Evolutionary conservation across 1,140 invertebrate species (phyloP).

Genomic region (Drepana arcuata): DNA sequence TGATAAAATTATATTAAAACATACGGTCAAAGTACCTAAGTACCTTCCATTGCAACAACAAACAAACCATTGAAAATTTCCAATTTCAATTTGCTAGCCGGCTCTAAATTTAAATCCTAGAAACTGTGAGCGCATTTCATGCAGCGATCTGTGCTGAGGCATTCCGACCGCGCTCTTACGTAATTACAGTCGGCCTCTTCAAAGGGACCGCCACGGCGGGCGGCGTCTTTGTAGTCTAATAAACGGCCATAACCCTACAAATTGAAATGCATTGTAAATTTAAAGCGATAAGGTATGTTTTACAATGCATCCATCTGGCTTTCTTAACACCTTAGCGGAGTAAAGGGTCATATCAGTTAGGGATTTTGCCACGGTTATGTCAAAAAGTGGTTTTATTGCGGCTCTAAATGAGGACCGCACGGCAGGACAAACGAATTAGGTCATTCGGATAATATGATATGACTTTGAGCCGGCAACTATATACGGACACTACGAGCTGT

Average conservation of each 20-base stretch:
- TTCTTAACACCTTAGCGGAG: conserved; percentile 63
- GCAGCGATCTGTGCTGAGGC: conserved; percentile 18
- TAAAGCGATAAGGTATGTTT: conserved; percentile 5
- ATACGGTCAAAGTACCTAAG: too few species aligned
- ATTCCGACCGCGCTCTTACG: conserved; percentile 43
- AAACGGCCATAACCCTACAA: conserved; percentile 29
- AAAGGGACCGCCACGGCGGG: conserved; percentile 51
- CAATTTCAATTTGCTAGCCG: conserved; percentile 2
- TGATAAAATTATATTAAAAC: too few species aligned
- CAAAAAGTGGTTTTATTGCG: conserved; percentile 65
- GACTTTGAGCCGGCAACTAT: too few species aligned
- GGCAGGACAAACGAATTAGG: conserved; percentile 40
- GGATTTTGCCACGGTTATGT: conserved; percentile 67
- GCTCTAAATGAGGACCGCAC: conserved; percentile 57
- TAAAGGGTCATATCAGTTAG: conserved; percentile 66
- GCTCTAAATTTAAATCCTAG: conserved; percentile 12
- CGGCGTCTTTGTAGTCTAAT: conserved; percentile 63
- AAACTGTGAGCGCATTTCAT: conserved; percentile 7
- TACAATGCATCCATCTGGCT: conserved; percentile 2
- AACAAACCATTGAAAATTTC: neutral
- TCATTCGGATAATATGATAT: conserved; percentile 20
- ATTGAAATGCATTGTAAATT: conserved; percentile 15
- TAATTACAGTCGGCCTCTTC: conserved; percentile 57
- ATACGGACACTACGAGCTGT: too few species aligned
- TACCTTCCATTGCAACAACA: too few species aligned